Evolutionary conservation across 2,797 vertebrate species (phyloP), one percentile per base, ranked within the genome.

Genomic region (Lates japonicus): DNA sequence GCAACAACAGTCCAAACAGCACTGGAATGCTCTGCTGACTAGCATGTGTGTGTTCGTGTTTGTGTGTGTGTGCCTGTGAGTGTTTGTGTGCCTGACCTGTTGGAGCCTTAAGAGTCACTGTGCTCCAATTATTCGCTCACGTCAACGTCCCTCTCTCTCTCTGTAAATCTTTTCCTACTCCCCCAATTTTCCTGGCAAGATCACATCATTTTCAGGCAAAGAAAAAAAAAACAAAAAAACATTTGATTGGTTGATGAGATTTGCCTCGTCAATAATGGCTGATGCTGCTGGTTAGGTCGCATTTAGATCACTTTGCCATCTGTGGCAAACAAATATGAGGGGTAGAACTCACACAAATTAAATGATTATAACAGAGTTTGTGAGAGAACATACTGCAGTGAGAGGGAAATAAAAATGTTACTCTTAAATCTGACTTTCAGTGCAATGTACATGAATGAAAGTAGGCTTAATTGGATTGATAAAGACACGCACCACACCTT

Each of bases 1-100:
- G 93, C 93, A 95, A 93, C 93, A 92, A 92, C 79, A 85, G 87
- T 79, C 90, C 90, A 94, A 95, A 94, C 89, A 94, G 91, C 83
- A 16, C 77, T 83, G 93, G 92, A 94, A 94, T 95, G 94, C 87
- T 88, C 84, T 89, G 88, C 89, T 92, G 90, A 93, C 88, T 87
- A 91, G 79, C 77, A 66, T 88, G 90, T 87, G 92, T 76, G 46
- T 72, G 42, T 68, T 76, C 61, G 78, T 37, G 49, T 44, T n/a
- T 65, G 81, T 66, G 58, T 51, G n/a, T 46, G 65, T 22, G 55
- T 37, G 81, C 17, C 10, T 69, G 74, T 2, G 69, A 31, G 57
- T 78, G 41, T 73, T 39, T 82, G 76, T 74, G 78, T 49, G 78
- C 14, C 71, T 83, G 88, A 84, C 76, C 78, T 81, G 82, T 74